Conservation (phyloP, 2,888 invertebrate species). For the Parnassius mnemosyne region DNA sequence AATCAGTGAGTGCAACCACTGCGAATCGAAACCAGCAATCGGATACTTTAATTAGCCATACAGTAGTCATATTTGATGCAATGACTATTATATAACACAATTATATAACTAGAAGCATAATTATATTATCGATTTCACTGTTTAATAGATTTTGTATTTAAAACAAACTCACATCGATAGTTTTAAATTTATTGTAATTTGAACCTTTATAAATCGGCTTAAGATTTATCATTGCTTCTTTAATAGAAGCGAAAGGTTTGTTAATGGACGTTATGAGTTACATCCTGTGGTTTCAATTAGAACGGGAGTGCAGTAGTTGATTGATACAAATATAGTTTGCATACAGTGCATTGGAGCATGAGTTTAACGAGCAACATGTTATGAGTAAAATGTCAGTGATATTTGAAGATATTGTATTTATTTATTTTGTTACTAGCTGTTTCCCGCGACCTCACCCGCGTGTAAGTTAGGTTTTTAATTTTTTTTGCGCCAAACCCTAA, state of each 20-base stretch:
- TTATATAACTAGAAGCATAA: conserved; percentile 3
- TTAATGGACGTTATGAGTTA: conserved; percentile 67
- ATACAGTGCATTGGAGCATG: conserved; percentile 19
- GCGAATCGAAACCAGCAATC: too few species aligned
- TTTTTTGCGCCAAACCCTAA: too few species aligned
- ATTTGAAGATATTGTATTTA: too few species aligned
- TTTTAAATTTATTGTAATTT: conserved; percentile 8
- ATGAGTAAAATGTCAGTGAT: background rate
- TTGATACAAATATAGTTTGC: conserved; percentile 47
- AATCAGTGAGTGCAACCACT: too few species aligned
- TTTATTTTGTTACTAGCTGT: too few species aligned
- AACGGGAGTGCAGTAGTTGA: conserved; percentile 59
- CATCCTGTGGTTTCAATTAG: conserved; percentile 76
- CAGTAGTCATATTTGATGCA: too few species aligned
- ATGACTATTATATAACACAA: background rate
- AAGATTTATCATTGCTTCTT: conserved; percentile 6
- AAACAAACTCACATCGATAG: conserved; percentile 15
- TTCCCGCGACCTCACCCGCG: too few species aligned
- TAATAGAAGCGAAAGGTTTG: conserved; percentile 52
- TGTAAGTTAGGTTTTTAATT: too few species aligned
- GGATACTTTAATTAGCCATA: too few species aligned
- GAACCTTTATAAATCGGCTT: conserved; percentile 1
- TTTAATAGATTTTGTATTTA: conserved; percentile 8
- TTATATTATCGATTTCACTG: conserved; percentile 16
- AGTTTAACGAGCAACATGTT: conserved; percentile 2